These are phyloP conservation scores for Drosophila tsacasi DNA, from an alignment of 1,140 invertebrate genomes.

Conservation along the genomic window DNA sequence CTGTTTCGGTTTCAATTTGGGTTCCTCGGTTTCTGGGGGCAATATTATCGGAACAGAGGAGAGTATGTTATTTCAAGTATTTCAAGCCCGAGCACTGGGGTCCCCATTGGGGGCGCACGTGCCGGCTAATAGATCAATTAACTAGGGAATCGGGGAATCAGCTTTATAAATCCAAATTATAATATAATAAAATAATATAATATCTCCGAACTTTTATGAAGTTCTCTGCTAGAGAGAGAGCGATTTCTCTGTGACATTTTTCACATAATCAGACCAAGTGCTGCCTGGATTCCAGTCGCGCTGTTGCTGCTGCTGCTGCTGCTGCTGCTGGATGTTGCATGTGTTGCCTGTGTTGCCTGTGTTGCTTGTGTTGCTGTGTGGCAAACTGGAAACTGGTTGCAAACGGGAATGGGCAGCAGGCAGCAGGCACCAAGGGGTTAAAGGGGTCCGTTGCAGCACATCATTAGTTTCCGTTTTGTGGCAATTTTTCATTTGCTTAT, in stretches of 20 bases:
- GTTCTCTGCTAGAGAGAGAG: background rate
- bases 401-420: conserved; percentile 42
- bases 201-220: too few relatives aligned
- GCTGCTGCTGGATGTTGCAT: conserved; percentile 43
- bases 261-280: conserved; percentile 78
- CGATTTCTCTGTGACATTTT: conserved; percentile 74
- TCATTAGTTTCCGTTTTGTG: conserved; percentile 85
- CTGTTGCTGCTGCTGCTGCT: background rate
- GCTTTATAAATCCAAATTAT: too few relatives aligned
- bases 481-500: conserved; percentile 84
- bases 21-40: conserved; percentile 15
- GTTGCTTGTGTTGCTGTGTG: conserved; percentile 20
- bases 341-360: conserved; percentile 25
- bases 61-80: conserved; percentile 49
- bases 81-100: conserved; percentile 13
- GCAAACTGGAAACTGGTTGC: conserved; percentile 24
- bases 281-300: conserved; percentile 70
- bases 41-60: conserved; percentile 13
- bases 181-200: too few relatives aligned
- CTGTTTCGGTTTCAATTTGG: background rate
- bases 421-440: conserved; percentile 1
- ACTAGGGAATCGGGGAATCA: conserved; percentile 12
- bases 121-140: conserved; percentile 52
- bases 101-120: conserved; percentile 58
- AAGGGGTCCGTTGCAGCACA: conserved; percentile 62